Conservation (phyloP, 2,113 vertebrate species). For the Caretta caretta region DNA sequence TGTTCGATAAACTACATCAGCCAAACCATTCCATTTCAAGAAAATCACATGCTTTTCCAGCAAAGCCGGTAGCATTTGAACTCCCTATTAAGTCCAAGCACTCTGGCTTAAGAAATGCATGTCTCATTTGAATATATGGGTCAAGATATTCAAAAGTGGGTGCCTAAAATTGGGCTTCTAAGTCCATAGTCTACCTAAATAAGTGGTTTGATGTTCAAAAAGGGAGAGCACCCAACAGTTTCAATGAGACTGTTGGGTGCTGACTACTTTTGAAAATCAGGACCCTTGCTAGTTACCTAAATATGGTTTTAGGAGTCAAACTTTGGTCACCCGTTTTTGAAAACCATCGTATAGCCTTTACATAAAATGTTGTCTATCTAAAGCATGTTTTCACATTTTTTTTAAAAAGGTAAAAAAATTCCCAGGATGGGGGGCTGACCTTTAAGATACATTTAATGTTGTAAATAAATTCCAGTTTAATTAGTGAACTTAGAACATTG, state of each 20-base stretch:
- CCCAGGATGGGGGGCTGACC: neutral
- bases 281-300: neutral
- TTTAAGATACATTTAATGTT: neutral
- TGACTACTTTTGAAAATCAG: neutral
- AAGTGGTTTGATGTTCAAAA: neutral
- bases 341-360: neutral
- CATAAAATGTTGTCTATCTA: neutral
- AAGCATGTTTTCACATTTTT: neutral
- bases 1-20: neutral
- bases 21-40: neutral
- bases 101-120: neutral
- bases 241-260: neutral
- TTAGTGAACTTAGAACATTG: neutral
- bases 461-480: neutral
- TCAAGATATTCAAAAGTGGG: neutral
- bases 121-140: neutral
- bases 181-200: neutral
- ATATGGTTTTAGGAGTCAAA: neutral
- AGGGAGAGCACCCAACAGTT: neutral
- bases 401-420: neutral
- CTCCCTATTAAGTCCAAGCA: neutral
- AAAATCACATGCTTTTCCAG: neutral
- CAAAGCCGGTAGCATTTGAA: neutral
- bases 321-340: neutral
- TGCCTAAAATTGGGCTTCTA: neutral